A percentile compares a stretch with the other conserved stretches of the same genome.
Evolutionary conservation across 1,140 invertebrate genomes (phyloP).

Genomic region (Lamellibrachia luymesi): DNA sequence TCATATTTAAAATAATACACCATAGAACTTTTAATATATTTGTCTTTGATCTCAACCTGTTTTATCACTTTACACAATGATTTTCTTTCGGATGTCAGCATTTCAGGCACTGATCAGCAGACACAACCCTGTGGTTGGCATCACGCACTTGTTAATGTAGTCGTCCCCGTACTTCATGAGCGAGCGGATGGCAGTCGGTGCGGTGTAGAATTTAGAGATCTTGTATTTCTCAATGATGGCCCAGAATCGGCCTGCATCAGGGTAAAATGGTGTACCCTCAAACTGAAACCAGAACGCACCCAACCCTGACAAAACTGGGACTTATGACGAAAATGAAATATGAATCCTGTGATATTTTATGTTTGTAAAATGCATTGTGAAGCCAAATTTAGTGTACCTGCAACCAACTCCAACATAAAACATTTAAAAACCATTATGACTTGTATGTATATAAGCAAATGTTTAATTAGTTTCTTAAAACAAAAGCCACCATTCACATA

Average conservation of each 20-base stretch:
- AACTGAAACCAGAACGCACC: constrained; percentile 42
- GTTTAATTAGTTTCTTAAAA: too few species aligned
- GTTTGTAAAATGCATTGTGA: background rate
- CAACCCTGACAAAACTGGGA: background rate
- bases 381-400: background rate
- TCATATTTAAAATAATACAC: too few species aligned
- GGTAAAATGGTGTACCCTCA: constrained; percentile 63
- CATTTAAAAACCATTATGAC: background rate
- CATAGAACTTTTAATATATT: too few species aligned
- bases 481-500: too few species aligned
- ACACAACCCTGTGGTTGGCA: background rate
- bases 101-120: too few species aligned
- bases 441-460: too few species aligned
- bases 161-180: constrained; percentile 82
- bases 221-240: constrained; percentile 60
- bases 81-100: background rate
- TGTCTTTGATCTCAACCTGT: too few species aligned
- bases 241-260: constrained; percentile 64
- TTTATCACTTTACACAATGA: too few species aligned
- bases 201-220: constrained; percentile 91
- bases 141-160: constrained; percentile 60
- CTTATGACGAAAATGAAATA: background rate
- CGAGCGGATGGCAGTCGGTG: constrained; percentile 93
- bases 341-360: background rate
- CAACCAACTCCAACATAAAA: background rate